Evolutionary conservation across 2,113 vertebrate species (phyloP), one percentile per base, ranked within the genome.

Genomic region (Mus spicilegus): DNA sequence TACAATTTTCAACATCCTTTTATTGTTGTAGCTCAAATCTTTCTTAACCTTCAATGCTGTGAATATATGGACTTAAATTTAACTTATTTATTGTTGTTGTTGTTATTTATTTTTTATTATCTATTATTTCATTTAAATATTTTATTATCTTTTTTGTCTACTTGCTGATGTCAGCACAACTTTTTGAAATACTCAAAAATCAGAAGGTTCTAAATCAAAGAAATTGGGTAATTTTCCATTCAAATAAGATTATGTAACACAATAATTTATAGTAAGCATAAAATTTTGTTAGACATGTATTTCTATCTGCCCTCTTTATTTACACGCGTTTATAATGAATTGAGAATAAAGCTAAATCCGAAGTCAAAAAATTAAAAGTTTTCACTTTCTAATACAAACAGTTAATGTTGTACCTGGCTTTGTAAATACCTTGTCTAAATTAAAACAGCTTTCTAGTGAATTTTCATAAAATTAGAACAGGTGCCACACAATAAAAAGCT

Each of bases 231-330:
- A 54, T 69, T 77, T 92, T 51, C 0, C 73, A 39, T 75, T 72
- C 46, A 16, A 80, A 0, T 58, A 30, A 93, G 7, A 7, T 13
- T 65, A 14, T 51, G 2, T 72, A 88, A 63, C 39, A 58, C 33
- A 22, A 84, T 56, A 58, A 6, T 14, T 97, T 96, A 73, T 91
- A 67, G 81, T 73, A 89, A 90, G 46, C 4, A 93, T 69, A 46
- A 11, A 8, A 56, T 91, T 9, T 75, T 95, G 11, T 20, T 77
- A 13, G 36, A 51, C 9, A 69, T 9, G 1, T 89, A 63, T 78
- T 63, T 39, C 16, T 82, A 9, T 76, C 42, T 87, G 4, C 81
- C 65, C 14, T 9, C 42, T 90, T 12, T 87, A 92, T 54, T 88
- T 92, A 77, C 0, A 82, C 10, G 28, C 77, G 90, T 90, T 91